Evolutionary conservation across 2,888 invertebrate genomes (phyloP), one percentile per base, ranked within the genome.

Genomic region (Oithona nana): DNA sequence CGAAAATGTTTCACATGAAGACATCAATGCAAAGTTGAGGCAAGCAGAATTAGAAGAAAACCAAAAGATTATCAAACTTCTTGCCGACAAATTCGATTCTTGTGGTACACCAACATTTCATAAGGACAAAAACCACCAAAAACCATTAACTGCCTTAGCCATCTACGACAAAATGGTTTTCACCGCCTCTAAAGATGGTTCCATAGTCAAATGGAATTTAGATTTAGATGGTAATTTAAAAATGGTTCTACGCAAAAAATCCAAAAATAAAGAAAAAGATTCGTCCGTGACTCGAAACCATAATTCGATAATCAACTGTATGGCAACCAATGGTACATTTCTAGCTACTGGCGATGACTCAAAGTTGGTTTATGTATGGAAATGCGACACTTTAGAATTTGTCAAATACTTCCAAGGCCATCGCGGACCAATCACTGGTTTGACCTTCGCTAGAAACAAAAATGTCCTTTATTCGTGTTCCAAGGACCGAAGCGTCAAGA

Each of bases 151-250:
- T 1, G 85, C 88, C 71, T 71, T 90, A 16, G 86, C 84, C 67
- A 72, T 93, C 3, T 83, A 85, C 29, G 76, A 76, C 64, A 85
- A 92, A 73, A 80, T 75, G 68, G 75, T 86, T 0, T 93, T 81
- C 73, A 82, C 85, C 28, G 92, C 87, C 0, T 88, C 88, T 63
- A 94, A 94, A 76, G 88, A 92, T 72, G 84, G 88, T 56, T 78
- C 80, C 57, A 78, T 95, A 61, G 81, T 92, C 20, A 93, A 93
- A 77, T 95, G 90, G 79, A 74, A 72, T 74, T 70, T 64, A n/a
- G n/a, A 51, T 24, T 24, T 59, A 20, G 52, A 60, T 28, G 64
- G 64, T 13, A n/a, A n/a, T n/a, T n/a, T n/a, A n/a, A 78, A 77
- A 67, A 82, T 83, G 74, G 69, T 83, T 4, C 6, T 39, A 11